A percentile compares a stretch with the other conserved stretches of the same genome.
Evolutionary conservation across 2,113 vertebrate species (phyloP).

Genomic region (Crotalus helleri): DNA sequence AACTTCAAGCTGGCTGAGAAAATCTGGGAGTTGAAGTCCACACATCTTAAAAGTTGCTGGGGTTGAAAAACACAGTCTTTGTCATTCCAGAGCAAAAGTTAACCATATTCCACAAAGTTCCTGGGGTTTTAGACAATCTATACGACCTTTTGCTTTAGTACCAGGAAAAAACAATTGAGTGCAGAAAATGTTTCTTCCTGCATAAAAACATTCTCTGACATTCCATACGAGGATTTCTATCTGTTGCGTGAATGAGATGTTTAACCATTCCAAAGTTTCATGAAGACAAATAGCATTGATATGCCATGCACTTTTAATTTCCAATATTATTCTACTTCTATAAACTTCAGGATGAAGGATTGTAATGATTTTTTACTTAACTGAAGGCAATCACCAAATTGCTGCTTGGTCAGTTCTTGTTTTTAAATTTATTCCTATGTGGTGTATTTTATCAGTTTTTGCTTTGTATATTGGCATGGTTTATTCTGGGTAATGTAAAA

Average conservation of each 20-base stretch:
- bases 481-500: conserved; percentile 39
- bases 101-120: background rate
- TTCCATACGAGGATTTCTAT: background rate
- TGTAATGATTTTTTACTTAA: conserved; percentile 32
- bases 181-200: background rate
- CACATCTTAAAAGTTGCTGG: background rate
- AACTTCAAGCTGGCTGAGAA: background rate
- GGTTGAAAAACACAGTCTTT: background rate
- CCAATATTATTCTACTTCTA: conserved; percentile 14
- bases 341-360: conserved; percentile 43
- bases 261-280: background rate
- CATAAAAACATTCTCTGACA: background rate
- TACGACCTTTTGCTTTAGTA: background rate
- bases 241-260: conserved; percentile 8
- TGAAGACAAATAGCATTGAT: background rate
- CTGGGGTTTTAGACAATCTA: background rate
- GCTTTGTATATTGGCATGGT: conserved; percentile 61
- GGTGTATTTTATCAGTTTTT: conserved; percentile 55
- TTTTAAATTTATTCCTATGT: conserved; percentile 52
- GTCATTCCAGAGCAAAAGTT: background rate
- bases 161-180: background rate
- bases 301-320: conserved; percentile 15
- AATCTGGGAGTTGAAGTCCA: background rate
- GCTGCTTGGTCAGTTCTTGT: conserved; percentile 22
- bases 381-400: conserved; percentile 34